Base-by-base conservation (phyloP, 2,797 vertebrate genomes). In the Coregonus sp. region DNA sequence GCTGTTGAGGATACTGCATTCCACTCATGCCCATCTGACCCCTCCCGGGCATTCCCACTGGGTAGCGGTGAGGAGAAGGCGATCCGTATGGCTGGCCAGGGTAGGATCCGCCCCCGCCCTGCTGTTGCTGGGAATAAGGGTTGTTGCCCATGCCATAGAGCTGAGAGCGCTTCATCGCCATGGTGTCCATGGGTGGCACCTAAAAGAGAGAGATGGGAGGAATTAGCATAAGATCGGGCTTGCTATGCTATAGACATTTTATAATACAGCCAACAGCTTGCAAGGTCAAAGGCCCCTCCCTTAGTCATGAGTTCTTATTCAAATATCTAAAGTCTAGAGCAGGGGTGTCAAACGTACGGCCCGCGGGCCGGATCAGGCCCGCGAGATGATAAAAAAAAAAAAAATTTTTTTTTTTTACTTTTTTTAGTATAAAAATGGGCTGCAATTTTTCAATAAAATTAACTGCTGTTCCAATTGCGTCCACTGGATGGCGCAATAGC, bases 111-210 rank as follows among this genome's bases (percentile, higher is more conserved):
- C 94, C 95, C 89, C n/a, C 56, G 7, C 56, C 56, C 56, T 61
- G 56, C 56, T 95, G 96, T 14, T 95, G 91, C 92, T 97, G 97
- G 25, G 95, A 88, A 82, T 97, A 97, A 4, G 95, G 95, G 87
- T 90, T 96, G 90, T 88, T 94, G 81, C 93, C 91, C 94, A 97
- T 95, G 70, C 92, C 93, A 1, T 97, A 98, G 75, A 98, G 83
- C 91, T 97, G 96, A 29, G 97, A 95, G 70, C 96, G 95, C 92
- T 98, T 98, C 95, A 98, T 96, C 75, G 93, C 93, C 96, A 97
- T 96, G 2, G 96, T 94, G 82, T 98, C 97, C 94, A 97, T 94
- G 1, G 96, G 88, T 16, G 92, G 90, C 87, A 95, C 96, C 97
- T 98, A 73, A 82, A 82, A 75, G 75, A 83, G 82, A 70, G 80